Base-by-base conservation (phyloP, 2,113 vertebrate genomes). In the Columba livia region DNA sequence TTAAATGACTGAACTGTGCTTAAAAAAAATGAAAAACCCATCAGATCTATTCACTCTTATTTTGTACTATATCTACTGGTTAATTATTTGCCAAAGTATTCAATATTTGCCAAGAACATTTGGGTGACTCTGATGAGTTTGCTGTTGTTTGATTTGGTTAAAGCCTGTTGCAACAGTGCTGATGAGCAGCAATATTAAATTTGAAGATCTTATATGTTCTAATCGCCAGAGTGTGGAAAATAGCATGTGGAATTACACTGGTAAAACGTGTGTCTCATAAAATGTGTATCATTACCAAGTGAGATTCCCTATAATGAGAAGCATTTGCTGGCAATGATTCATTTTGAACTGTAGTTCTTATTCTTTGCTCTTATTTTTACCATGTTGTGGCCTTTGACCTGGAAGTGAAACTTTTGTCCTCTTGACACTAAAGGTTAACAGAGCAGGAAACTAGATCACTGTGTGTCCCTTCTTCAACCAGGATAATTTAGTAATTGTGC, bases 401-500 rank as follows among this genome's bases (percentile, higher is more conserved):
- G 98, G 98, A 98, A 98, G 98, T 98, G 99, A 99, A 99, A 97
- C 97, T 95, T 81, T 92, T 97, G 97, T 97, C 97, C 98, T 97
- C 79, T 97, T 98, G 98, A 98, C 98, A 98, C 98, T 97, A 98
- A 97, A 98, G 99, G 99, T 99, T 98, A 99, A 98, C 92, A 94
- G 98, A 97, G 97, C 99, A 99, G 99, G 99, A 99, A 99, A 98
- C 98, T 87, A 58, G 98, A 98, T 98, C 98, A 97, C 83, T 87
- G 92, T 92, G 93, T 84, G 91, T 97, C 97, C 98, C 97, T 97
- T 96, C 95, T 79, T 97, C 98, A 98, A 98, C 97, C 97, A 98
- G 97, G 97, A 97, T 98, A 98, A 98, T 99, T 99, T 98, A 99
- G 99, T 99, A 98, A 99, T 98, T 98, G 98, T 97, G 88, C 98